These are phyloP conservation scores for Notarius lentiginosus DNA, from an alignment of 2,113 vertebrate genomes.

Conservation along the genomic window DNA sequence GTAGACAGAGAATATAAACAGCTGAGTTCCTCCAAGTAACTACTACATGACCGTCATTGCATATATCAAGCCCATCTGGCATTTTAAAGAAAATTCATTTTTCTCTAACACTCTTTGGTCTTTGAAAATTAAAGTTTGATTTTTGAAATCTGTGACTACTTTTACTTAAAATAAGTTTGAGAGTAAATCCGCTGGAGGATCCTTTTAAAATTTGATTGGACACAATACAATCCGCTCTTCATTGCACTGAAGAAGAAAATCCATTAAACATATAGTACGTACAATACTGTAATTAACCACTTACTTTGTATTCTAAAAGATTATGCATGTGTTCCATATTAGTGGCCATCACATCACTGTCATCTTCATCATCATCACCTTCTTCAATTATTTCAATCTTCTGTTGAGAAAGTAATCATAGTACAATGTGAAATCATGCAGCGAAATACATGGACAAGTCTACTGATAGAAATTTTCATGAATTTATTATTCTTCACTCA, in stretches of 20 bases:
- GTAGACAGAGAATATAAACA: too few relatives aligned
- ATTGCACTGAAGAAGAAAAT: not conserved
- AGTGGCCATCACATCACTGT: constrained; percentile 81
- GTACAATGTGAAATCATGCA: not conserved
- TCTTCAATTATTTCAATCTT: constrained; percentile 92
- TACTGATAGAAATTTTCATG: not conserved
- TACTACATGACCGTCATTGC: too few relatives aligned
- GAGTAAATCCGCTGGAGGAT: too few relatives aligned
- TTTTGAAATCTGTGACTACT: too few relatives aligned
- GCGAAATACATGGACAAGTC: not conserved
- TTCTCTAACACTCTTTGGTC: too few relatives aligned
- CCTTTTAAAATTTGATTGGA: not conserved
- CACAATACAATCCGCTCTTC: not conserved
- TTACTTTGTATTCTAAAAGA: constrained; percentile 92
- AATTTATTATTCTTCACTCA: too few relatives aligned
- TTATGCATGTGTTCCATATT: constrained; percentile 90
- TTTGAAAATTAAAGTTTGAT: too few relatives aligned
- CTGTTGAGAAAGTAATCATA: constrained; percentile 68
- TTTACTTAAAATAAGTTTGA: too few relatives aligned
- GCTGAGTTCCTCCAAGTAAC: too few relatives aligned
- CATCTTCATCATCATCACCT: constrained; percentile 83
- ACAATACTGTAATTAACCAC: not conserved
- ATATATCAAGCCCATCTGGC: too few relatives aligned
- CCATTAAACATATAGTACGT: not conserved
- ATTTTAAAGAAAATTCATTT: too few relatives aligned